These are phyloP conservation scores for Taphrorychus bicolor DNA, from an alignment of 2,888 invertebrate species.

Conservation along the genomic window DNA sequence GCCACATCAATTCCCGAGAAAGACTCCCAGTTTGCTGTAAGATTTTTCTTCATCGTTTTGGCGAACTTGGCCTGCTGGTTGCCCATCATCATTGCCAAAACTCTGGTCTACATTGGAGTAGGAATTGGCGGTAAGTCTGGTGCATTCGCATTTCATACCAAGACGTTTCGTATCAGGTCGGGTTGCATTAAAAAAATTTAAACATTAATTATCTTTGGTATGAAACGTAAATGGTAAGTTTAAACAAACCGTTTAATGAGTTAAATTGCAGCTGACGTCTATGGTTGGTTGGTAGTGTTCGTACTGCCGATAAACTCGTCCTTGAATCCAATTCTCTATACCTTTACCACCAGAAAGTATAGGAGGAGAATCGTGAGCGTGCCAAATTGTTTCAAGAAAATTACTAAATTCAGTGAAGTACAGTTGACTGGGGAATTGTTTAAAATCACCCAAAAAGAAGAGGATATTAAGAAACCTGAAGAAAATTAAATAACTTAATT, in stretches of 20 bases:
- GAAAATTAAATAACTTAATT: not conserved
- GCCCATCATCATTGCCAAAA: constrained; percentile 71
- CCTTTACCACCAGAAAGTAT: constrained; percentile 61
- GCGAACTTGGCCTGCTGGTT: constrained; percentile 76
- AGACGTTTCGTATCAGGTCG: too few relatives aligned
- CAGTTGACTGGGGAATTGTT: constrained; percentile 9
- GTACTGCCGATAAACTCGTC: constrained; percentile 69
- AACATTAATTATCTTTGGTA: too few relatives aligned
- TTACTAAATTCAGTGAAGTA: constrained; percentile 8
- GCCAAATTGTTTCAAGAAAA: constrained; percentile 24
- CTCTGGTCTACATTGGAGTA: constrained; percentile 65
- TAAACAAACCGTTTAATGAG: not conserved
- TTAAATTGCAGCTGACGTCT: constrained; percentile 55
- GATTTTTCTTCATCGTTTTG: constrained; percentile 74
- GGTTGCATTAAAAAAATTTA: too few relatives aligned
- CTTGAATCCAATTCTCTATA: constrained; percentile 68
- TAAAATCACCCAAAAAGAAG: constrained; percentile 9
- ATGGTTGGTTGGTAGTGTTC: constrained; percentile 69
- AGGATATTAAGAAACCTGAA: constrained; percentile 8
- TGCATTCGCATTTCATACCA: too few relatives aligned
- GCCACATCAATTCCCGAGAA: constrained; percentile 66
- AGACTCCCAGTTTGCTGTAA: constrained; percentile 70
- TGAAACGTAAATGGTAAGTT: too few relatives aligned
- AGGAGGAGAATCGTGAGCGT: constrained; percentile 17
- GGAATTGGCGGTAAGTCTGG: constrained; percentile 64